Base-by-base conservation (phyloP, 2,888 invertebrate genomes). In the Lepidocyrtoides sp. region DNA sequence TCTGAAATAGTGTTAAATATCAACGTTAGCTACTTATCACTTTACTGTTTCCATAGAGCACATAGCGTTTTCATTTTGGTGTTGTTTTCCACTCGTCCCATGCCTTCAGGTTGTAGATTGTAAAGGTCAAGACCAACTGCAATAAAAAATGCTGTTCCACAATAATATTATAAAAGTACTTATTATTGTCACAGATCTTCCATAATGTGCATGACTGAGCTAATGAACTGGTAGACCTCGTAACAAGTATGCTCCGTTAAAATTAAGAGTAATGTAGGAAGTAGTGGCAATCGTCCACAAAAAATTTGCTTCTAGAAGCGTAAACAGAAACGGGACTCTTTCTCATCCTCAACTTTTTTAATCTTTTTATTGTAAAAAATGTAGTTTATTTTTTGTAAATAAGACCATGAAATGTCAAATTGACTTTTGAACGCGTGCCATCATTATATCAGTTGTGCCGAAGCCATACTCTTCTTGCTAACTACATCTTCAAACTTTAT, bases 161-260 rank as follows among this genome's bases (percentile, higher is more conserved):
- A 72, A 72, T 36, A 81, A 82, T 20, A 36, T n/a, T n/a, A n/a
- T n/a, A n/a, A n/a, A n/a, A n/a, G n/a, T n/a, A n/a, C n/a, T n/a
- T n/a, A n/a, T n/a, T n/a, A n/a, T n/a, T n/a, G n/a, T n/a, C n/a
- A n/a, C n/a, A 36, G 8, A 20, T 66, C 26, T 36, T 36, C 17
- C 32, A 12, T 20, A 23, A 1, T 23, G 26, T 10, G 48, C 63
- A n/a, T n/a, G n/a, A n/a, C n/a, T n/a, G n/a, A n/a, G 10, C n/a
- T 63, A 66, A 83, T 66, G 83, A 83, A 63, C 60, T 10, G 44
- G 83, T 83, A 83, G 83, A 66, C 83, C 83, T 83, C 83, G 83
- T 57, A 75, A 12, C 63, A 17, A 77, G 77, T 51, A 29, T 77
- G 75, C 29, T 29, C 77, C 29, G 26, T 72, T 44, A 23, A 8